A percentile compares a stretch with the other conserved stretches of the same genome.
Conservation (phyloP, 2,888 invertebrate species). For the Venusia cambrica region DNA sequence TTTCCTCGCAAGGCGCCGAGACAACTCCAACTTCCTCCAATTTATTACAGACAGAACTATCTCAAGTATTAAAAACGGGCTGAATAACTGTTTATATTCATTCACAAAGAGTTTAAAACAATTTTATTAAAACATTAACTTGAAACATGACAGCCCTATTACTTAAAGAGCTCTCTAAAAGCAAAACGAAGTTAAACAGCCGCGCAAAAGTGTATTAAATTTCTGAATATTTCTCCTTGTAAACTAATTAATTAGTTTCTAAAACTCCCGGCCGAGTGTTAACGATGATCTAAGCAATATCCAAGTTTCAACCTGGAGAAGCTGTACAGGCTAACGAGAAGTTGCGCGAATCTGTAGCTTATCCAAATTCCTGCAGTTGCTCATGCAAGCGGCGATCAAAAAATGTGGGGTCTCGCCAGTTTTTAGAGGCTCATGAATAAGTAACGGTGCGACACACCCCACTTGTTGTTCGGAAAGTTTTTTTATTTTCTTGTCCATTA, state of each 20-base stretch:
- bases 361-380: no score
- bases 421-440: slow-evolving; percentile 68
- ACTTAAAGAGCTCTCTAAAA: slow-evolving; percentile 34
- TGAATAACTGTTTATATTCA: slow-evolving; percentile 14
- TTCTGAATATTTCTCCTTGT: slow-evolving; percentile 43
- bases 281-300: slow-evolving; percentile 60
- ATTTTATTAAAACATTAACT: slow-evolving; percentile 21
- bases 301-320: slow-evolving; percentile 39
- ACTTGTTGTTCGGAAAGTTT: slow-evolving; percentile 72
- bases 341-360: slow-evolving; percentile 13
- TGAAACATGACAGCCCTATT: slow-evolving; percentile 32
- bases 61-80: slow-evolving; percentile 24
- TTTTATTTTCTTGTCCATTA: slow-evolving; percentile 72
- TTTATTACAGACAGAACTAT: slow-evolving; percentile 39
- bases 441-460: slow-evolving; percentile 61
- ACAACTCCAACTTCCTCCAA: slow-evolving; percentile 52
- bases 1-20: slow-evolving; percentile 55
- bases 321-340: slow-evolving; percentile 36
- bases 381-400: slow-evolving; percentile 47
- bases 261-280: slow-evolving; percentile 50
- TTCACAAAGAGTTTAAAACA: slow-evolving; percentile 19
- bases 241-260: slow-evolving; percentile 59
- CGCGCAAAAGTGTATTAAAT: slow-evolving; percentile 45
- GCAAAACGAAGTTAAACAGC: slow-evolving; percentile 37
- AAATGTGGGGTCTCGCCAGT: slow-evolving; percentile 52